Evolutionary conservation across 2,888 invertebrate species (phyloP), one percentile per base, ranked within the genome.

Genomic region (Pollenia griseotomentosa): DNA sequence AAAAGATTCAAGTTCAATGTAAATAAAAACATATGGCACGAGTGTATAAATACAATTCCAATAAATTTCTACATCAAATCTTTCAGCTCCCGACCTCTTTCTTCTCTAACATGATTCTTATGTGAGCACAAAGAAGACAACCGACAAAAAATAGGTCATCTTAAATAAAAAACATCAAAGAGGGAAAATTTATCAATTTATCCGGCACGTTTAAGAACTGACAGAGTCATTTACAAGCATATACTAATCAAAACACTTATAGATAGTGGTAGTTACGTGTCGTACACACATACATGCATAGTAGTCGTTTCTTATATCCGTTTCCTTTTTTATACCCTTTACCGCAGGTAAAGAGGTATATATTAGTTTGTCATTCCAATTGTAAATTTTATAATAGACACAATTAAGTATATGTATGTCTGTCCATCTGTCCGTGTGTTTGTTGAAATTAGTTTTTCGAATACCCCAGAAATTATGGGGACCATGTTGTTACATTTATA

Each of bases 1-100:
- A 48, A 16, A 14, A 16, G 40, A 68, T 81, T 85, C 81, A 81
- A 85, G 77, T 85, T 77, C 73, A 85, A 55, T 55, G 66, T 77
- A 65, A 77, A 85, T 51, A 82, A 12, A 23, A 70, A 51, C 70
- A 81, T 71, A 81, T 75, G 80, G 63, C 33, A 63, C 46, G 68
- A 48, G 23, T 16, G 0, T 19, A 44, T n/a, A 23, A 57, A 57
- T 46, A 57, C 12, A 57, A 23, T 11, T 23, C n/a, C 57, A 59
- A 70, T 42, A 12, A 40, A 63, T n/a, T n/a, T 16, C 42, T 33
- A 33, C 4, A 33, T 33, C 33, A 33, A 33, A 33, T 33, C 33
- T 33, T 33, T 1, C 33, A 8, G 23, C 19, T 2, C 5, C n/a
- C 3, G 0, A 23, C 7, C 8, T 33, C 33, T n/a, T 53, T 51